Base-by-base conservation (phyloP, 1,140 invertebrate species). In the Glomeris maerens region DNA sequence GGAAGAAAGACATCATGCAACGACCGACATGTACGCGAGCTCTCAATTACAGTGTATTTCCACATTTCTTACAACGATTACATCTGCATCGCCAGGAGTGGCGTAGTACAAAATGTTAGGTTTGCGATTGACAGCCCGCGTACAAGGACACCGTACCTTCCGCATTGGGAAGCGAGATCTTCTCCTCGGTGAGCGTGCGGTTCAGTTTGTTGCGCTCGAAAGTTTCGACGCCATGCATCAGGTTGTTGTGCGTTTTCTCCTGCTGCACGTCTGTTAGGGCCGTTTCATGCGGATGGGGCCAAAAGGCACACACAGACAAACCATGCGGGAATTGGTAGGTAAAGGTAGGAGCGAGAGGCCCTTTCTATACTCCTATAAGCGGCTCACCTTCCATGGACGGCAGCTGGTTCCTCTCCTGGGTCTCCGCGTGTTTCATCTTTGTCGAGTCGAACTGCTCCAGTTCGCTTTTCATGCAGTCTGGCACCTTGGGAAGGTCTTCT, bases 401-500 rank as follows among this genome's bases (percentile, higher is more conserved):
- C 50, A 93, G 71, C 53, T 85, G 75, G 47, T 81, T 84, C 65
- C 91, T 92, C 62, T 91, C 87, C 52, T 82, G 76, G 40, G 85
- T 90, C 53, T 80, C 77, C 4, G 84, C 80, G 57, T 86, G 82
- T 63, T 87, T 87, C 66, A 93, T 76, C 44, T 60, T 59, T 5
- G 55, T 55, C 54, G 79, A 78, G 50, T 80, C 79, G 72, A 92
- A 92, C 7, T 78, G 77, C 66, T 90, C 84, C 57, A 91, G 70
- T 68, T 92, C 82, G 63, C 77, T 84, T 67, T 91, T 92, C 45
- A 93, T 73, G 64, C 86, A 83, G 29, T 77, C 73, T 49, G 82
- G 82, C 49, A 92, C 85, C 74, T 89, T 89, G 51, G 86, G 87
- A 47, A 91, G 73, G 67, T 91, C 83, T 71, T 91, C 87, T 44